These are phyloP conservation scores for Thripadectes ignobilis DNA, from an alignment of 2,797 vertebrate genomes.

Conservation along the genomic window DNA sequence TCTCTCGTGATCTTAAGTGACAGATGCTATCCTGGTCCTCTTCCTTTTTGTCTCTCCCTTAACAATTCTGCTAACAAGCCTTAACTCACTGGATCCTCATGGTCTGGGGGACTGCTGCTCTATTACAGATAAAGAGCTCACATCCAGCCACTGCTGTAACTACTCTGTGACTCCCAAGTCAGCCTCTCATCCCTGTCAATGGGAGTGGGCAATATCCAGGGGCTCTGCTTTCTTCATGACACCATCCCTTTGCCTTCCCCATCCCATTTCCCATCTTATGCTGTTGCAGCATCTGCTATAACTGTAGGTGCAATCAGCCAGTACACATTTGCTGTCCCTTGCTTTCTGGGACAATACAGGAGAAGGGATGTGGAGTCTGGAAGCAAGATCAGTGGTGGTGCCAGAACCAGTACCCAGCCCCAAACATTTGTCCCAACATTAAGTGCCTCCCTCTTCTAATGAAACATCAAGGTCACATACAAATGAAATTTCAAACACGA, in stretches of 20 bases:
- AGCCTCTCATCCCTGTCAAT: neutral
- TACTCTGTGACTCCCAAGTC: rapidly evolving
- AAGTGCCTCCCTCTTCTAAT: neutral
- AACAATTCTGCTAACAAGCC: neutral
- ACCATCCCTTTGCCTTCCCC: neutral
- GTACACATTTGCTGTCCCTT: neutral
- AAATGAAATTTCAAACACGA: neutral
- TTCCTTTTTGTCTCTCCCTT: neutral
- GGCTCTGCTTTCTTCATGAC: neutral
- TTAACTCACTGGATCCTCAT: neutral
- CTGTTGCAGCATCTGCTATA: neutral
- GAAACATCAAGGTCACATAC: neutral
- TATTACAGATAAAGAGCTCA: neutral
- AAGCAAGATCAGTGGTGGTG: neutral
- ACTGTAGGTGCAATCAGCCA: neutral
- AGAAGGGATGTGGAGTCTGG: neutral
- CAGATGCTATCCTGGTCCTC: neutral
- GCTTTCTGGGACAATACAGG: neutral
- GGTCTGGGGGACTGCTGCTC: neutral
- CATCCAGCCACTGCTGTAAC: neutral
- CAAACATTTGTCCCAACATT: neutral
- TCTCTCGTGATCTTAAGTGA: neutral
- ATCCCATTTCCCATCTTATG: rapidly evolving
- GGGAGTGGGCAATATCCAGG: neutral
- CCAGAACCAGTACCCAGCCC: neutral